Conservation (phyloP, 2,888 invertebrate genomes). For the Amphipoea lucens region DNA sequence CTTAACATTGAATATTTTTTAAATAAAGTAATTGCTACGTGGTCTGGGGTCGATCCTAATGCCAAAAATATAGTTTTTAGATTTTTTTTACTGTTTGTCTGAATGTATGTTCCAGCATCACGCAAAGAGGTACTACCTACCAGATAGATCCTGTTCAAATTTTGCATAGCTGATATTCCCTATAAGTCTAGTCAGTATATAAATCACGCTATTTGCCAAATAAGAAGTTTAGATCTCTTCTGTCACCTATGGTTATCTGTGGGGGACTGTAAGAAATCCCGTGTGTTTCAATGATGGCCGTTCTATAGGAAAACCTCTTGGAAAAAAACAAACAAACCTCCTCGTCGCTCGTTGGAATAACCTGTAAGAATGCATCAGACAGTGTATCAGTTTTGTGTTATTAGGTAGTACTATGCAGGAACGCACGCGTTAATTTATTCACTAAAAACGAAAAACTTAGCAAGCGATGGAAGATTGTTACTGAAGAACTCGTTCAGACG, state of each 20-base stretch:
- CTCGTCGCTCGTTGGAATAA: neutral
- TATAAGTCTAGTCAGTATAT: no score
- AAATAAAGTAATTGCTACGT: neutral
- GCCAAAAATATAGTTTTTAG: no score
- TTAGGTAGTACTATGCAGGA: neutral
- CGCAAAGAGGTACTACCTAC: neutral
- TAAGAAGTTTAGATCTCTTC: neutral
- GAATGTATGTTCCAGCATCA: no score
- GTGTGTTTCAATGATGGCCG: neutral
- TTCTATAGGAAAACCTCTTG: neutral
- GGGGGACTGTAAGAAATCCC: neutral
- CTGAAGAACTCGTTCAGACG: no score
- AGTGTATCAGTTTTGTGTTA: neutral
- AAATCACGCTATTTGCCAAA: neutral
- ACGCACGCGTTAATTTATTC: neutral
- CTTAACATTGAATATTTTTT: neutral
- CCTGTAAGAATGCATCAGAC: neutral
- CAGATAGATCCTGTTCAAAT: neutral
- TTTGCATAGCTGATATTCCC: no score
- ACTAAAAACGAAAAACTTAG: neutral
- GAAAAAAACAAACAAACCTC: neutral
- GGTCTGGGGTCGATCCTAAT: no score
- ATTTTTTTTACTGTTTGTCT: no score
- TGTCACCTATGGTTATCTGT: neutral
- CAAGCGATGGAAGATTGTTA: neutral